Conservation (phyloP, 2,888 invertebrate species). For the Eucera pruinosa region DNA sequence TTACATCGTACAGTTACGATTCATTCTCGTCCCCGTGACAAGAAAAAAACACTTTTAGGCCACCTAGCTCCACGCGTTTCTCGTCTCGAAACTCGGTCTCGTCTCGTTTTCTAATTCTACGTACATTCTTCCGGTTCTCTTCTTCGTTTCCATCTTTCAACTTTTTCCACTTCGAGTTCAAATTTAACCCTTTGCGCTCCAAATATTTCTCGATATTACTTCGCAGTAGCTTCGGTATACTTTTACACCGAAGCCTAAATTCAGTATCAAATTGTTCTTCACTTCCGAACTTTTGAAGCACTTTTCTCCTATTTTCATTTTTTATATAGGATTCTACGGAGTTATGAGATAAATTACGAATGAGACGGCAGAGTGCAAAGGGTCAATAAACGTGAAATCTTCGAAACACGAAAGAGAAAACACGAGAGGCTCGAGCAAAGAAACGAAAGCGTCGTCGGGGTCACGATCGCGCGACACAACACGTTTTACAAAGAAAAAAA, state of each 20-base stretch:
- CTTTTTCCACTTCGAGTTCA: no score
- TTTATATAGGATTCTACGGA: no score
- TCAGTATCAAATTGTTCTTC: no score
- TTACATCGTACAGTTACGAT: slow-evolving; percentile 39
- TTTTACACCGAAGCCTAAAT: no score
- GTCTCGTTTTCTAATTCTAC: slow-evolving; percentile 42
- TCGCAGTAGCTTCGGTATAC: no score
- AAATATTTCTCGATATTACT: no score
- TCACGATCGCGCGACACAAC: slow-evolving; percentile 17
- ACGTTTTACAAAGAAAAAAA: slow-evolving; percentile 10
- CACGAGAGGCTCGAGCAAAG: neutral
- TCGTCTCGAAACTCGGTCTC: slow-evolving; percentile 40
- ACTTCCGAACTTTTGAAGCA: no score
- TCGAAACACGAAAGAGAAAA: slow-evolving; percentile 29
- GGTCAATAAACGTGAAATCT: neutral
- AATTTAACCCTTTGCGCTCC: no score
- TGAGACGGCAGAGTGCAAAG: no score
- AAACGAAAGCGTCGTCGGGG: slow-evolving; percentile 9
- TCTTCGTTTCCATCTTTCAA: neutral
- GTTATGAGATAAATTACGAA: no score
- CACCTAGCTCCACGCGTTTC: slow-evolving; percentile 50
- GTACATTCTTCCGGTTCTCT: slow-evolving; percentile 9
- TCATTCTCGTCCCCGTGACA: slow-evolving; percentile 36
- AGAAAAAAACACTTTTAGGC: slow-evolving; percentile 56
- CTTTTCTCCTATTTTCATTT: no score